Base-by-base conservation (phyloP, 2,113 vertebrate species). In the Microcebus ravelobensis region DNA sequence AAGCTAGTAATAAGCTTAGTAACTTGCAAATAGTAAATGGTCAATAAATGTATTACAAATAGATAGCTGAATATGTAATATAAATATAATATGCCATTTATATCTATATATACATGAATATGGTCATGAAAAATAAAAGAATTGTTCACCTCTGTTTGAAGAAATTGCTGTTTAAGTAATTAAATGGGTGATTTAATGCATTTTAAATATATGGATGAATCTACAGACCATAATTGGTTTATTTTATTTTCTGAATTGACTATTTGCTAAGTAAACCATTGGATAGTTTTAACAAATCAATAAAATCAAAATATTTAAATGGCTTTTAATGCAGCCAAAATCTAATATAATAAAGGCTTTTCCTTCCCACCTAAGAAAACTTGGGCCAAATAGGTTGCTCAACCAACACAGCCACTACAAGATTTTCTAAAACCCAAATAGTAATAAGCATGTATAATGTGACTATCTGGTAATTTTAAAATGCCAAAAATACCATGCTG, bases 211-310 rank as follows among this genome's bases (percentile, higher is more conserved):
- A 39, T 65, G 23, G 4, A 15, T 92, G 34, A 91, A 76, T 85
- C 21, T 39, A 67, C 29, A 55, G 2, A n/a, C 4, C 42, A 9
- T 91, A 95, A 95, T 59, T 80, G 11, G 17, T 84, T 90, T 85
- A 63, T 68, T 96, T 90, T 67, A 36, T 82, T 97, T 95, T 94
- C 6, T 90, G 20, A 93, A 50, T 88, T 70, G 27, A 87, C 79
- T 87, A 79, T 86, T 93, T 95, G 9, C 42, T 50, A 74, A 65
- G 13, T 50, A 95, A 97, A 70, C 7, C 1, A 61, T 71, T 82
- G 61, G 23, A 85, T 88, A 93, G 57, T 65, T 94, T 90, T 90
- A 88, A 50, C 34, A 91, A 86, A 96, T 31, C 20, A 76, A 74
- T 83, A 31, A 73, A 68, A 27, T 91, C 21, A 87, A 94, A 93